Evolutionary conservation across 2,797 vertebrate species (phyloP).

Genomic region (Calcarius lapponicus): DNA sequence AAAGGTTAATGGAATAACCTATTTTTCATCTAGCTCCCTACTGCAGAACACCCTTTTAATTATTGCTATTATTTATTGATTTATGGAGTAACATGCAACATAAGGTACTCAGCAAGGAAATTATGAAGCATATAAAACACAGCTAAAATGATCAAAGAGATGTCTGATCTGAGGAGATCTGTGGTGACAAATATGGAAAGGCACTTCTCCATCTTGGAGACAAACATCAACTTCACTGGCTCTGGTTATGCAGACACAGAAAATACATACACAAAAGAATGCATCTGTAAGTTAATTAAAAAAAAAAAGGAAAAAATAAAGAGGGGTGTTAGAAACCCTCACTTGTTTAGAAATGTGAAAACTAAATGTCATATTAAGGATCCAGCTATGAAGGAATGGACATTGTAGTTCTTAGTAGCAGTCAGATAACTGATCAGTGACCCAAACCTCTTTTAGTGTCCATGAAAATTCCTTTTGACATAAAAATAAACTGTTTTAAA

Average conservation of each 20-base stretch:
- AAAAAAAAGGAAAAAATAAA: background rate
- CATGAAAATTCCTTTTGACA: background rate
- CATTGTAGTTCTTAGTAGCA: background rate
- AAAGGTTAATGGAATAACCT: slow-evolving; percentile 70
- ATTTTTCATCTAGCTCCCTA: slow-evolving; percentile 39
- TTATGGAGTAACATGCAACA: slow-evolving; percentile 51
- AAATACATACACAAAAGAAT: background rate
- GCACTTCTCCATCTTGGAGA: slow-evolving; percentile 34
- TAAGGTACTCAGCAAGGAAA: slow-evolving; percentile 63
- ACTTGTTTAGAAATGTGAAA: background rate
- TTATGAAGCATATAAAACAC: slow-evolving; percentile 45
- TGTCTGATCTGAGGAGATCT: slow-evolving; percentile 50
- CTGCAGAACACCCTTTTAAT: slow-evolving; percentile 49
- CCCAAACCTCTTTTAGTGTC: background rate
- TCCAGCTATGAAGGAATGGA: background rate
- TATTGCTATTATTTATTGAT: slow-evolving; percentile 70
- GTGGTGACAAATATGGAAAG: slow-evolving; percentile 51
- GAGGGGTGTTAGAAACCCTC: background rate
- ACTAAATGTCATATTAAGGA: background rate
- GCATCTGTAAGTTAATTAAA: background rate
- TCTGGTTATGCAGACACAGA: background rate
- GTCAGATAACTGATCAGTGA: background rate
- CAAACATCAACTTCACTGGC: background rate
- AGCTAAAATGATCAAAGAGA: slow-evolving; percentile 60
- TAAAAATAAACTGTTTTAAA: background rate